phyloP scores from a whole-genome alignment of 1,140 invertebrate species.

The Macrotrachela quadricornifera region DNA sequence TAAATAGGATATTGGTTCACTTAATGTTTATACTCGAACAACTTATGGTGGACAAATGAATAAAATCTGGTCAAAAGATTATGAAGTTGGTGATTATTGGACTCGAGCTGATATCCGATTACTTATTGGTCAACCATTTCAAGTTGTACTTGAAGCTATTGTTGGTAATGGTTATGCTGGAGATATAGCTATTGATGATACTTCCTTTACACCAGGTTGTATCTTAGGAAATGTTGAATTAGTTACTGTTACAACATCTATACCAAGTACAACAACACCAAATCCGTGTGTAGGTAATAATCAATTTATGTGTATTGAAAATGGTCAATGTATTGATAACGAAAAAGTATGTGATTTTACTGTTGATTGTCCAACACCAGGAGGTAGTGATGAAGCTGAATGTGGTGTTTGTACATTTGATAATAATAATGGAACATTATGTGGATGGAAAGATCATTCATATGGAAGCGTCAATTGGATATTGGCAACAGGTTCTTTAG shows the following conservation, averaged over 20 bases:
- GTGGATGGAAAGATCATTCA: conserved; percentile 49
- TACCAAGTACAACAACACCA: conserved; percentile 12
- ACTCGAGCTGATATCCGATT: background rate
- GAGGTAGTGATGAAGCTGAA: conserved; percentile 16
- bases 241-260: background rate
- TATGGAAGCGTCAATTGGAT: conserved; percentile 50
- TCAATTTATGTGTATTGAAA: conserved; percentile 13
- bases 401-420: conserved; percentile 24
- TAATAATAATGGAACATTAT: conserved; percentile 25
- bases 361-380: conserved; percentile 25
- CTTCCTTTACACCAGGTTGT: conserved; percentile 17
- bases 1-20: no score
- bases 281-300: conserved; percentile 13
- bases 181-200: conserved; percentile 29
- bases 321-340: conserved; percentile 14
- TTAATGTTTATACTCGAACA: no score
- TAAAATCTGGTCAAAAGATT: background rate
- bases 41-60: background rate
- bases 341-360: conserved; percentile 45
- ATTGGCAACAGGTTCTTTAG: background rate
- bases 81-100: conserved; percentile 5
- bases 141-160: conserved; percentile 19
- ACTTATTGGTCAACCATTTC: conserved; percentile 10
- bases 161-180: conserved; percentile 13
- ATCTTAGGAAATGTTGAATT: conserved; percentile 11